Conservation (phyloP, 2,113 vertebrate genomes). For the Noturus placidus region DNA sequence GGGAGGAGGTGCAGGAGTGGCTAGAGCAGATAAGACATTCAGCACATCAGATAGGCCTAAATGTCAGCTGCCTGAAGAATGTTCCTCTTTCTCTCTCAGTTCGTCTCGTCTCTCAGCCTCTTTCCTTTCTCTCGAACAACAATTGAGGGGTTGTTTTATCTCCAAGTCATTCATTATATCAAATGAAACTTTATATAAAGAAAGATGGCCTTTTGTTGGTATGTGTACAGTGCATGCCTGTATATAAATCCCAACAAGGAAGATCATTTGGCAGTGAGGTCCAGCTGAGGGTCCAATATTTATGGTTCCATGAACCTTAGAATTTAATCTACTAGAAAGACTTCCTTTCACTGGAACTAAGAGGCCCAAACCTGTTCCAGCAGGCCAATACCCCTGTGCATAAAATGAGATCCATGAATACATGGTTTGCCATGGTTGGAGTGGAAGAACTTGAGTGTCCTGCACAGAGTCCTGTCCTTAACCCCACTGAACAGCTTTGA, state of each 20-base stretch:
- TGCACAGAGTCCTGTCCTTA: not conserved
- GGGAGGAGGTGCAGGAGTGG: conserved; percentile 48
- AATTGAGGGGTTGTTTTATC: conserved; percentile 48
- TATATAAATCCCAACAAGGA: not conserved
- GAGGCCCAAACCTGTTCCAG: not conserved
- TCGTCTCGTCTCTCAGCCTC: conserved; percentile 26
- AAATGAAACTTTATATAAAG: not conserved
- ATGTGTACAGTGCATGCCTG: not conserved
- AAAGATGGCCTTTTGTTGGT: not conserved
- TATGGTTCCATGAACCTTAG: not conserved
- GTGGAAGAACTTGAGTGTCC: not conserved
- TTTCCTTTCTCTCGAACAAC: conserved; percentile 31
- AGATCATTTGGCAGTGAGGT: not conserved
- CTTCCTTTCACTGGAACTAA: not conserved
- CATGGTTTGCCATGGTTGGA: not conserved
- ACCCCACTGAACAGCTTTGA: not conserved
- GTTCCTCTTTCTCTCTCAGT: conserved; percentile 43
- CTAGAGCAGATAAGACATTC: conserved; percentile 63
- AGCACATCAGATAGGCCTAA: conserved; percentile 72
- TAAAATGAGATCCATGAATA: not conserved
- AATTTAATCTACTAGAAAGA: not conserved
- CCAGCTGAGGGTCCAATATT: not conserved
- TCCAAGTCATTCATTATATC: conserved; percentile 25
- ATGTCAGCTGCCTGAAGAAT: conserved; percentile 67
- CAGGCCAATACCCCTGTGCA: not conserved